These are phyloP conservation scores for Panthera leo DNA, from an alignment of 2,113 vertebrate species.

Conservation along the genomic window DNA sequence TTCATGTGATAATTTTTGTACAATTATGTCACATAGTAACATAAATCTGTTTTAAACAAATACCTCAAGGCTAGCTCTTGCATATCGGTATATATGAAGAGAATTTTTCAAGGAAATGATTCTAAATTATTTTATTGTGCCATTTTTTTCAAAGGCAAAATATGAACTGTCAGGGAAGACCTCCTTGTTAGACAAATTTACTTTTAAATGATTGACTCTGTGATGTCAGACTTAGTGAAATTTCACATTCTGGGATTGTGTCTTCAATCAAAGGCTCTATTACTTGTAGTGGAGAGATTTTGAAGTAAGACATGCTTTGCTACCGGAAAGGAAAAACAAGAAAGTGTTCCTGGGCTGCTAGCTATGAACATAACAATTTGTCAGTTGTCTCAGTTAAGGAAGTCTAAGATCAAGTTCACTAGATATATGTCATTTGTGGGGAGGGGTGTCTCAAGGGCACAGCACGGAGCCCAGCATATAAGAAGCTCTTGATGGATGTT, in stretches of 20 bases:
- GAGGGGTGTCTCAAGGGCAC: background rate
- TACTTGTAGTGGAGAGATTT: background rate
- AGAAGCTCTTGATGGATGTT: background rate
- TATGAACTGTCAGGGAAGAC: background rate
- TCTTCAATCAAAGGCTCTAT: background rate
- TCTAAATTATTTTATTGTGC: conserved; percentile 23
- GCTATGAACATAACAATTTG: background rate
- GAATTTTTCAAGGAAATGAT: background rate
- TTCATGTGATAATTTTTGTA: background rate
- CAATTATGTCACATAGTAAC: background rate
- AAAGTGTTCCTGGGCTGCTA: background rate
- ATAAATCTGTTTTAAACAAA: conserved; percentile 9
- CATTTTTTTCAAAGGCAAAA: conserved; percentile 8
- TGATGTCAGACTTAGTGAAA: background rate
- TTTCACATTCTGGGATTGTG: background rate
- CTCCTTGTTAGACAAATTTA: conserved; percentile 17
- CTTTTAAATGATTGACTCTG: background rate
- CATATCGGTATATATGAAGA: background rate
- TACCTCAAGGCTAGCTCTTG: background rate
- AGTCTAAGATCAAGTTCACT: background rate
- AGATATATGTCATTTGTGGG: background rate
- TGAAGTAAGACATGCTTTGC: background rate
- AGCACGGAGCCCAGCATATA: background rate
- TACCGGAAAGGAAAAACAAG: background rate
- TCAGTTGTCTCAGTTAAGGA: background rate